Conservation (phyloP, 2,113 vertebrate species). For the Chlamydotis undulata region DNA sequence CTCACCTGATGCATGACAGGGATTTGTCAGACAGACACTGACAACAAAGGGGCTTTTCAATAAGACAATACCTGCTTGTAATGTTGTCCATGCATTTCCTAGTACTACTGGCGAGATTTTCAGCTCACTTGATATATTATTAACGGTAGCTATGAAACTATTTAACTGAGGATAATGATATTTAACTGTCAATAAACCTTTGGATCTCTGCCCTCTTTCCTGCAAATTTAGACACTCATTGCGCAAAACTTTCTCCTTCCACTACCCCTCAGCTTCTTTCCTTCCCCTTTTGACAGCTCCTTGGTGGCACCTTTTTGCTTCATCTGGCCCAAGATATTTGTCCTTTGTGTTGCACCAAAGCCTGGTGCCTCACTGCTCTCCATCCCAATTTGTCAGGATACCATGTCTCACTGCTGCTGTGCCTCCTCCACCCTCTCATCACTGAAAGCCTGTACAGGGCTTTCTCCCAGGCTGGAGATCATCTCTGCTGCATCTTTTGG, state of each 20-base stretch:
- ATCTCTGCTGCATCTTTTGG: neutral
- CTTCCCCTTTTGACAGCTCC: neutral
- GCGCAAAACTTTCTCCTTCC: neutral
- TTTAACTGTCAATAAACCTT: constrained; percentile 62
- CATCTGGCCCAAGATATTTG: neutral
- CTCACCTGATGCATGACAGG: neutral
- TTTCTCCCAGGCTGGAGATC: neutral
- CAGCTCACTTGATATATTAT: constrained; percentile 36
- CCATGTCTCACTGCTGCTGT: neutral
- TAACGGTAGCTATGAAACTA: constrained; percentile 57
- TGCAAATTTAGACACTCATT: constrained; percentile 14
- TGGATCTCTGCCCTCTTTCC: constrained; percentile 32
- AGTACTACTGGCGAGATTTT: neutral
- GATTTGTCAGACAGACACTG: neutral
- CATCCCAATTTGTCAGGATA: neutral
- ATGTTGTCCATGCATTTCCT: neutral
- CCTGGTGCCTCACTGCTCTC: neutral
- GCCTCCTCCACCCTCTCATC: neutral
- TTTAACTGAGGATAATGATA: constrained; percentile 59
- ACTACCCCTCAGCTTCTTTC: neutral
- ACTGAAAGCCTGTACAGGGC: neutral
- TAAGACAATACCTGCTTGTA: neutral
- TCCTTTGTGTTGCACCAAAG: neutral
- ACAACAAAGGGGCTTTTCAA: neutral
- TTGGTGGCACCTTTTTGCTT: neutral